A percentile compares a stretch with the other conserved stretches of the same genome.
These are phyloP conservation scores for Artibeus lituratus DNA, from an alignment of 2,797 vertebrate species.

Conservation along the genomic window DNA sequence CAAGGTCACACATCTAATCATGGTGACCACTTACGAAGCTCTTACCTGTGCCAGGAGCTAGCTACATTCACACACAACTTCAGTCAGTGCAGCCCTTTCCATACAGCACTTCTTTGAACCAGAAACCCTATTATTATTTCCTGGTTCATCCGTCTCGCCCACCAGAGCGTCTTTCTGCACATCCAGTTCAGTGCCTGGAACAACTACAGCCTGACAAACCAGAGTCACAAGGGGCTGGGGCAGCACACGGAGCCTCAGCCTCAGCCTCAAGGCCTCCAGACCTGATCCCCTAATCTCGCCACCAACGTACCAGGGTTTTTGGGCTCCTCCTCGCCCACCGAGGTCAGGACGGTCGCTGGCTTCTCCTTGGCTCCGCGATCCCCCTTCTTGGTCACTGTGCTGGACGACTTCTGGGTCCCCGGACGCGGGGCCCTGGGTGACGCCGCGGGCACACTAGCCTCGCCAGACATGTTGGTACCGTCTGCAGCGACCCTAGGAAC, in stretches of 20 bases:
- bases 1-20: background rate
- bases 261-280: background rate
- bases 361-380: constrained; percentile 64
- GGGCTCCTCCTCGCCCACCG: constrained; percentile 66
- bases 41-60: background rate
- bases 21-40: background rate
- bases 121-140: background rate
- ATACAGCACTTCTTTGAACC: background rate
- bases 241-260: background rate
- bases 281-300: background rate
- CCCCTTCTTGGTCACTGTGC: constrained; percentile 51
- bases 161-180: background rate
- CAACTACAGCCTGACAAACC: background rate
- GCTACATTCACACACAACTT: background rate
- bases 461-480: constrained; percentile 42
- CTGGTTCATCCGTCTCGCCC: background rate
- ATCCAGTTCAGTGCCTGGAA: background rate
- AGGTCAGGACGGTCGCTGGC: background rate
- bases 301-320: constrained; percentile 58
- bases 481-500: background rate
- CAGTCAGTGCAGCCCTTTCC: background rate
- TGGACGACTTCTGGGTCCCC: constrained; percentile 44
- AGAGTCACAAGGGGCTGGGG: background rate
- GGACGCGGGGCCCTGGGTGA: constrained; percentile 52
- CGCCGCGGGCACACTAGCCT: background rate